A percentile compares a stretch with the other conserved stretches of the same genome.
phyloP scores from a whole-genome alignment of 2,888 invertebrate genomes.

The Stegana nigrithorax region DNA sequence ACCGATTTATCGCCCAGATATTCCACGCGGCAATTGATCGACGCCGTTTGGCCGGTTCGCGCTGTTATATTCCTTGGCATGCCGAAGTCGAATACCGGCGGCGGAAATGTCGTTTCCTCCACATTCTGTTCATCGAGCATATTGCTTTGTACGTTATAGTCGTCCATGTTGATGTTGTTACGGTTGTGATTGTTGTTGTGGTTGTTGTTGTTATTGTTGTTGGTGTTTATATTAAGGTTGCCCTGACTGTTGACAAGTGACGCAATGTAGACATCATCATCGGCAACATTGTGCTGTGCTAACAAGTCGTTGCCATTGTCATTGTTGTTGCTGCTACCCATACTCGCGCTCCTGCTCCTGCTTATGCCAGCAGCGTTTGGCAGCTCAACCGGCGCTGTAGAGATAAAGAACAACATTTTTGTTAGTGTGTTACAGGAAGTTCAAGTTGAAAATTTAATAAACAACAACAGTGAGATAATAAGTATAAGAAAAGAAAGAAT shows the following conservation, averaged over 20 bases:
- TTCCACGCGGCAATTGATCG: constrained; percentile 88
- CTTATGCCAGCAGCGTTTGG: constrained; percentile 34
- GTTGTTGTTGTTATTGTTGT: constrained; percentile 36
- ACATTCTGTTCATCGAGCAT: constrained; percentile 36
- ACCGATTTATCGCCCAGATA: constrained; percentile 91
- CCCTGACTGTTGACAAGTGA: constrained; percentile 43
- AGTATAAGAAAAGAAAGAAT: no score
- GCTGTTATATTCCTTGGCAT: constrained; percentile 88
- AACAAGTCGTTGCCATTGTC: constrained; percentile 45
- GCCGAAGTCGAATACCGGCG: constrained; percentile 86
- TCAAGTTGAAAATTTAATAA: not conserved
- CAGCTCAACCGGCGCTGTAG: constrained; percentile 20
- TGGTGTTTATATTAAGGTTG: constrained; percentile 20
- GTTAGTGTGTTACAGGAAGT: not conserved
- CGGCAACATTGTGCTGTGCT: constrained; percentile 14
- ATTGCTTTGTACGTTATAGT: constrained; percentile 41
- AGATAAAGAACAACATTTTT: not conserved
- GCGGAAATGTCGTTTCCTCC: constrained; percentile 53
- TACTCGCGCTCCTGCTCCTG: not conserved
- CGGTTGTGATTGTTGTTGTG: constrained; percentile 15
- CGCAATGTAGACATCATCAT: constrained; percentile 53
- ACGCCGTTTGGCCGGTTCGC: constrained; percentile 87
- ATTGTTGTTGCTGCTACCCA: not conserved
- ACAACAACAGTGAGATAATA: not conserved
- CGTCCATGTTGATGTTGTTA: constrained; percentile 39